Conservation (phyloP, 2,888 invertebrate species). For the Toxonevra muliebris region DNA sequence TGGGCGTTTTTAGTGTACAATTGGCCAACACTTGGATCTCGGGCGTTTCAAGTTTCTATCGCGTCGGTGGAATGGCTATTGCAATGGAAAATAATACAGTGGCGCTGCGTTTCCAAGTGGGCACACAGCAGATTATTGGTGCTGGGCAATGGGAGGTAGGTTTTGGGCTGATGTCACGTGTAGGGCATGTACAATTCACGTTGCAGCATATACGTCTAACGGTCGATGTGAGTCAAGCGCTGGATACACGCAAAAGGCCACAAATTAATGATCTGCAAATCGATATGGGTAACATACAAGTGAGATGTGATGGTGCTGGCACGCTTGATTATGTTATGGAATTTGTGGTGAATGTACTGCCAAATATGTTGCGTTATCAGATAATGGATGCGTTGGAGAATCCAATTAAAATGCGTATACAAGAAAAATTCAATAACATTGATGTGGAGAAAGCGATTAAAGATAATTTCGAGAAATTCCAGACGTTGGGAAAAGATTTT, state of each 20-base stretch:
- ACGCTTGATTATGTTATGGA: slow-evolving; percentile 85
- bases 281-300: slow-evolving; percentile 85
- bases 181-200: slow-evolving; percentile 79
- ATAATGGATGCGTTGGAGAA: slow-evolving; percentile 86
- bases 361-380: slow-evolving; percentile 86
- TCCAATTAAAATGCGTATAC: slow-evolving; percentile 77
- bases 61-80: slow-evolving; percentile 80
- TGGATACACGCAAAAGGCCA: slow-evolving; percentile 80
- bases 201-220: slow-evolving; percentile 80
- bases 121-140: slow-evolving; percentile 82
- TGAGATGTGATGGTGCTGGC: slow-evolving; percentile 86
- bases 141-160: slow-evolving; percentile 82
- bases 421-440: slow-evolving; percentile 74
- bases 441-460: slow-evolving; percentile 79
- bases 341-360: slow-evolving; percentile 80
- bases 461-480: slow-evolving; percentile 74
- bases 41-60: slow-evolving; percentile 83
- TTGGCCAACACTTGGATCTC: slow-evolving; percentile 80
- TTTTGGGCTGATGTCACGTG: slow-evolving; percentile 74
- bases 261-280: slow-evolving; percentile 78
- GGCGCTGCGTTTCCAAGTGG: slow-evolving; percentile 71
- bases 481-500: slow-evolving; percentile 63
- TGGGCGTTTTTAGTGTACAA: slow-evolving; percentile 75
- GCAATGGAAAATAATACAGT: slow-evolving; percentile 77
- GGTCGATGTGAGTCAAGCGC: slow-evolving; percentile 75